Conservation (phyloP, 2,888 invertebrate genomes). For the Drosophila maculinotata region DNA sequence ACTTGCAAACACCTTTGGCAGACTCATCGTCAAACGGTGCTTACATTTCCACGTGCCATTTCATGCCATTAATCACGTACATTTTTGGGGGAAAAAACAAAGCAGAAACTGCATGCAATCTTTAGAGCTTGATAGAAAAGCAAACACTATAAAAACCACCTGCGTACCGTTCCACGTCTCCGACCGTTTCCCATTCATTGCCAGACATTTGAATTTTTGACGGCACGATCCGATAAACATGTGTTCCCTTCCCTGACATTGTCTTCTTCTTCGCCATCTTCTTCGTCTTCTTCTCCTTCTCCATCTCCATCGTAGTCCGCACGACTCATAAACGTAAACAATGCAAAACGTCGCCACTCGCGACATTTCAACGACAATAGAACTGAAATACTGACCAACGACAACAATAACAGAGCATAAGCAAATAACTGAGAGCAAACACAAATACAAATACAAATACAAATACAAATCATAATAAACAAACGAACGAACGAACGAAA, state of each 20-base stretch:
- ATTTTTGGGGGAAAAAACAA: neutral
- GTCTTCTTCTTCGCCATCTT: constrained; percentile 3
- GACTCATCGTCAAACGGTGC: neutral
- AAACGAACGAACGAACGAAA: constrained; percentile 30
- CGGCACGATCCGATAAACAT: constrained; percentile 13
- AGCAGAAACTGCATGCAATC: neutral
- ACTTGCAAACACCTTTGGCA: neutral
- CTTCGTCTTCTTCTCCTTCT: neutral
- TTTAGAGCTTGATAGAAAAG: neutral
- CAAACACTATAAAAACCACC: constrained; percentile 6
- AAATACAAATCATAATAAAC: constrained; percentile 42
- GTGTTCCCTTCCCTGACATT: constrained; percentile 7
- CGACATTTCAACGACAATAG: constrained; percentile 35
- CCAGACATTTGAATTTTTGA: constrained; percentile 8
- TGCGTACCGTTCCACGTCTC: neutral
- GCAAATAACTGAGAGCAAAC: constrained; percentile 32
- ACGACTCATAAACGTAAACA: constrained; percentile 31
- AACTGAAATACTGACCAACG: constrained; percentile 45
- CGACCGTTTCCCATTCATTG: neutral
- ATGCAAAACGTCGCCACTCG: constrained; percentile 25
- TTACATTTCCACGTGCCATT: constrained; percentile 8
- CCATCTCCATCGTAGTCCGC: constrained; percentile 2
- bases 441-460: constrained; percentile 16
- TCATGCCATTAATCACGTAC: constrained; percentile 3
- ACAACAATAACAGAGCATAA: constrained; percentile 38